Conservation (phyloP, 2,888 invertebrate species). For the Cephus nigrinus region DNA sequence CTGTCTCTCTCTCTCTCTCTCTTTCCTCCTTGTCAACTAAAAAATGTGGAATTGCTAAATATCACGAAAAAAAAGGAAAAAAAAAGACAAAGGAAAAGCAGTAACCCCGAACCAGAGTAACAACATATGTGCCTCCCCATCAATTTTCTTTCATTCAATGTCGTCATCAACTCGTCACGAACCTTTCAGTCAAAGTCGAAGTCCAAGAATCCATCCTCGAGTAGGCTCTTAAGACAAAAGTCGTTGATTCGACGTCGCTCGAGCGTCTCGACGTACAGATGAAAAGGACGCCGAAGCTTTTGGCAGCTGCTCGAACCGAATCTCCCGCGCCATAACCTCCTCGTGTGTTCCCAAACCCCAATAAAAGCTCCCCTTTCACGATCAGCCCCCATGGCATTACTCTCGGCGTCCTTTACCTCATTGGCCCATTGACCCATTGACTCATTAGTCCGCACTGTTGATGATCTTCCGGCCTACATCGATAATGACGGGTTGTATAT, state of each 20-base stretch:
- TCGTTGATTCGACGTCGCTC: background rate
- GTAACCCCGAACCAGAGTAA: background rate
- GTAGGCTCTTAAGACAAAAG: background rate
- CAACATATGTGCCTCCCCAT: background rate
- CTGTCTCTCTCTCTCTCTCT: conserved; percentile 16
- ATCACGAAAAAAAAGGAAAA: background rate
- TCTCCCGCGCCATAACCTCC: background rate
- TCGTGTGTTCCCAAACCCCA: background rate
- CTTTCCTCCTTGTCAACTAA: conserved; percentile 12
- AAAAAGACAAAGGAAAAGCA: background rate
- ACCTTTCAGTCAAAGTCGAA: background rate
- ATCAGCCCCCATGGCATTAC: background rate
- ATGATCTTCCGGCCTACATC: background rate
- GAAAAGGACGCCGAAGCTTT: background rate
- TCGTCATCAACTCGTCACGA: background rate
- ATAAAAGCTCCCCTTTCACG: background rate
- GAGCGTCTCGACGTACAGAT: background rate
- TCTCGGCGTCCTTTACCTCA: background rate
- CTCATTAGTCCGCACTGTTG: background rate
- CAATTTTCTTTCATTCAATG: background rate
- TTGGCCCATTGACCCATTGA: background rate
- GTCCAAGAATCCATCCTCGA: background rate
- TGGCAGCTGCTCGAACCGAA: background rate
- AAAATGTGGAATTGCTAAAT: background rate
- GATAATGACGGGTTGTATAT: background rate